Percentiles rank a stretch among this genome's conserved stretches.
Evolutionary conservation across 92 coral and sea anemone genomes (phyloP).

Genomic region (Micromussa lordhowensis): DNA sequence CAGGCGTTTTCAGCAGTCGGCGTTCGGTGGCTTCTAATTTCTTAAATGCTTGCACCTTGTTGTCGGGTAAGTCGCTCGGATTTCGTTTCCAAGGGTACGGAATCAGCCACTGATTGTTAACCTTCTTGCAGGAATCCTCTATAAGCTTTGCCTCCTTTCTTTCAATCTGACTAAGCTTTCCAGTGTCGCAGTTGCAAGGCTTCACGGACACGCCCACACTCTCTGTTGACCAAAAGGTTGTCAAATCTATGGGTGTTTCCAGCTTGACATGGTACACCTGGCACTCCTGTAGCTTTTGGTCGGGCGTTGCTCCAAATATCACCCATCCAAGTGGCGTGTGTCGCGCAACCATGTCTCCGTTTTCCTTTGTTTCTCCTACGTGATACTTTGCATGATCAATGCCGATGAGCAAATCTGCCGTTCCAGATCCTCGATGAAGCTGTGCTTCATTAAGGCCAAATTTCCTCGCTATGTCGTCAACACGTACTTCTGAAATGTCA

Average conservation of each 20-base stretch:
- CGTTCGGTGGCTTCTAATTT: too few relatives aligned
- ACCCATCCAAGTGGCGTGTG: slow-evolving; percentile 50
- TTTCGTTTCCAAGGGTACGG: too few relatives aligned
- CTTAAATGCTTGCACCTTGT: too few relatives aligned
- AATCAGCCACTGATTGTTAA: slow-evolving; percentile 11
- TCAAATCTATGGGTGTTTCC: slow-evolving; percentile 24
- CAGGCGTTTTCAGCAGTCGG: too few relatives aligned
- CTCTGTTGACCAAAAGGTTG: slow-evolving; percentile 49
- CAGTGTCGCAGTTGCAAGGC: slow-evolving; percentile 33
- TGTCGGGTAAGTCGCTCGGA: too few relatives aligned
- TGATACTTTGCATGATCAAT: slow-evolving; percentile 55
- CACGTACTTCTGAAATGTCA: too few relatives aligned
- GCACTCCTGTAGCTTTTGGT: background rate
- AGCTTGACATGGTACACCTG: slow-evolving; percentile 31
- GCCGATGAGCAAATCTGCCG: slow-evolving; percentile 53
- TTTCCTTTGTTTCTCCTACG: slow-evolving; percentile 49
- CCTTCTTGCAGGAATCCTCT: slow-evolving; percentile 51
- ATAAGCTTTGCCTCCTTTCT: slow-evolving; percentile 49
- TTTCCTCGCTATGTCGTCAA: too few relatives aligned
- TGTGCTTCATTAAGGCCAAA: too few relatives aligned
- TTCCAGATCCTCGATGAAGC: slow-evolving; percentile 43
- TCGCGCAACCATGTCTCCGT: slow-evolving; percentile 39
- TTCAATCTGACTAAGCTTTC: slow-evolving; percentile 50
- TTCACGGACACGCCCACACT: slow-evolving; percentile 30
- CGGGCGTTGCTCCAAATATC: slow-evolving; percentile 40